These are phyloP conservation scores for Leptodactylus fuscus DNA, from an alignment of 2,113 vertebrate species.

Conservation along the genomic window DNA sequence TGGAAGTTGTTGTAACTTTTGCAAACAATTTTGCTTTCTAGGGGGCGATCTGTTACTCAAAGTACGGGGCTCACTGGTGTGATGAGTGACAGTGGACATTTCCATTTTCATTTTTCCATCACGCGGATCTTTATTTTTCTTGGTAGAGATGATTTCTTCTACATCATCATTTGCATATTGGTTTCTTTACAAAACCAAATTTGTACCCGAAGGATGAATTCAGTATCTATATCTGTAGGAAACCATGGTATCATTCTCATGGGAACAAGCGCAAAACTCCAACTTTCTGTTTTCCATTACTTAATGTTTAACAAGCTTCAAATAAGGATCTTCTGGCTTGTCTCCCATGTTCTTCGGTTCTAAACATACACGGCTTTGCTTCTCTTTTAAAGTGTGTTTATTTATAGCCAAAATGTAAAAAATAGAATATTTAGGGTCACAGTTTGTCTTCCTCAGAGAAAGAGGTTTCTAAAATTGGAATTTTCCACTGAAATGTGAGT, in stretches of 20 bases:
- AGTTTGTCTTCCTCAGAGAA: neutral
- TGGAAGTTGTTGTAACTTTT: too few relatives aligned
- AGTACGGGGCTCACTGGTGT: too few relatives aligned
- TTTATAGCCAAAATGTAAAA: neutral
- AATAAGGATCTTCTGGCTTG: conserved; percentile 31
- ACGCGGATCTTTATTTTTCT: too few relatives aligned
- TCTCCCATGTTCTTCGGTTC: conserved; percentile 26
- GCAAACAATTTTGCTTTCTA: too few relatives aligned
- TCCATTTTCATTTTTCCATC: too few relatives aligned
- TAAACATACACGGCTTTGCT: conserved; percentile 30
- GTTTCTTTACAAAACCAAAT: too few relatives aligned
- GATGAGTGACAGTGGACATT: too few relatives aligned
- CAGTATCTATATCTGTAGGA: neutral
- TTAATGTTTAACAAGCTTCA: conserved; percentile 29
- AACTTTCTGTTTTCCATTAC: conserved; percentile 54
- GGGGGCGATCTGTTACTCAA: too few relatives aligned
- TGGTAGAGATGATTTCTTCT: too few relatives aligned
- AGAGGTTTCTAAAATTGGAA: conserved; percentile 24
- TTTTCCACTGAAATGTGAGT: conserved; percentile 3
- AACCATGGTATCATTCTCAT: conserved; percentile 34
- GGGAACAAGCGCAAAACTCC: neutral
- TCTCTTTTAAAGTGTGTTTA: conserved; percentile 37
- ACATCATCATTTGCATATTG: too few relatives aligned
- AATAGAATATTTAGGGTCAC: conserved; percentile 24
- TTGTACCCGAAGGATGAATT: too few relatives aligned